Conservation (phyloP, 2,888 invertebrate genomes). For the Drosophila nr. perissopoda region DNA sequence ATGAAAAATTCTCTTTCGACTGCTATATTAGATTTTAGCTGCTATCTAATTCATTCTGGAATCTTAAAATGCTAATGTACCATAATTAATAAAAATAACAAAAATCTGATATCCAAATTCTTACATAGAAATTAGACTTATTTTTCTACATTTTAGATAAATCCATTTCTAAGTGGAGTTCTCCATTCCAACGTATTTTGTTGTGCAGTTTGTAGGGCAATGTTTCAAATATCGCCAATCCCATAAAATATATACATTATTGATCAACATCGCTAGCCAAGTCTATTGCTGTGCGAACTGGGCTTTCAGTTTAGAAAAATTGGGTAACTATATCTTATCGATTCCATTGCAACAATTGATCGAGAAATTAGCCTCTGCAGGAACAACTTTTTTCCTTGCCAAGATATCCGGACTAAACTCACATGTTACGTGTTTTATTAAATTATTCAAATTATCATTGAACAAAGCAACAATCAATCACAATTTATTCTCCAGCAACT, state of each 20-base stretch:
- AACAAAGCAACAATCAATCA: neutral
- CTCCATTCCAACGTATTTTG: neutral
- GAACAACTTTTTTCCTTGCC: neutral
- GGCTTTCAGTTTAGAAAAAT: neutral
- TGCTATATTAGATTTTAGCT: neutral
- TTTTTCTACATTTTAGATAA: neutral
- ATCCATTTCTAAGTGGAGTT: neutral
- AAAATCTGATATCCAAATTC: neutral
- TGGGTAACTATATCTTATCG: neutral
- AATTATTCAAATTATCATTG: neutral
- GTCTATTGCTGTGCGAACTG: neutral
- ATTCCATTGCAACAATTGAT: neutral
- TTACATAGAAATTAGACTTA: neutral
- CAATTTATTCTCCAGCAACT: neutral
- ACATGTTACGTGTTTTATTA: neutral
- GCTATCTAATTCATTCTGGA: neutral
- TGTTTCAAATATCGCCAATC: neutral
- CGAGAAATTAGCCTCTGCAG: neutral
- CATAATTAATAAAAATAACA: neutral
- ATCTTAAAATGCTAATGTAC: neutral
- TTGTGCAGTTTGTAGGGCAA: fast-evolving
- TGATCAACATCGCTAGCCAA: neutral
- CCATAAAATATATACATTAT: neutral
- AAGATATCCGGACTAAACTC: neutral
- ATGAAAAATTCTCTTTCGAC: no score